Evolutionary conservation across 2,888 invertebrate species (phyloP), one percentile per base, ranked within the genome.

Genomic region (Acleris holmiana): DNA sequence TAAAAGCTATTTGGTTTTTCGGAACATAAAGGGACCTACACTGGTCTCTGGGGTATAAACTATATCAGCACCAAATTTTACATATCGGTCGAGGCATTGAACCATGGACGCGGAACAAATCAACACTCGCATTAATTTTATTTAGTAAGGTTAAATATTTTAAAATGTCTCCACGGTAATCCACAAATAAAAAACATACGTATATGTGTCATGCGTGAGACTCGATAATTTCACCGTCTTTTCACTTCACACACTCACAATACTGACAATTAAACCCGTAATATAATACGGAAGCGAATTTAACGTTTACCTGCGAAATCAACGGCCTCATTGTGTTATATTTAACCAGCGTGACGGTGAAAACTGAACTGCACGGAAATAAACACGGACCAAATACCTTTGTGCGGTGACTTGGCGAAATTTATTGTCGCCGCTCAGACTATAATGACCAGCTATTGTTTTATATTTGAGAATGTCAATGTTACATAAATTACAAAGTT

Each of bases 211-310:
- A 35, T 0, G 35, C 44, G n/a, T n/a, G n/a, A 7, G 44, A 44
- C 44, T 7, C 13, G 18, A 47, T 18, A 47, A 29, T 44, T 44
- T 44, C 44, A 6, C n/a, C 17, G 47, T 7, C 8, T 44, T 17
- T 17, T 13, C 40, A 51, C 19, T 29, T 29, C 3, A 40, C 35
- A 35, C 35, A 18, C 53, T 19, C 15, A 21, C 18, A 47, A 51
- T 35, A 18, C 13, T 6, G 17, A 15, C 10, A 17, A 44, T 15
- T 17, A 51, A 15, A n/a, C 23, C 7, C 7, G 35, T 7, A n/a
- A 44, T n/a, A 40, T 19, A 53, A 40, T 53, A 53, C 40, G 53
- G 53, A 53, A 53, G 53, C 19, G 15, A 53, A 17, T 29, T 40
- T 21, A 15, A 18, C 35, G 8, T 5, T n/a, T 21, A 10, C 53